A percentile compares a stretch with the other conserved stretches of the same genome.
These are phyloP conservation scores for Calidris pugnax DNA, from an alignment of 2,113 vertebrate genomes.

Conservation along the genomic window DNA sequence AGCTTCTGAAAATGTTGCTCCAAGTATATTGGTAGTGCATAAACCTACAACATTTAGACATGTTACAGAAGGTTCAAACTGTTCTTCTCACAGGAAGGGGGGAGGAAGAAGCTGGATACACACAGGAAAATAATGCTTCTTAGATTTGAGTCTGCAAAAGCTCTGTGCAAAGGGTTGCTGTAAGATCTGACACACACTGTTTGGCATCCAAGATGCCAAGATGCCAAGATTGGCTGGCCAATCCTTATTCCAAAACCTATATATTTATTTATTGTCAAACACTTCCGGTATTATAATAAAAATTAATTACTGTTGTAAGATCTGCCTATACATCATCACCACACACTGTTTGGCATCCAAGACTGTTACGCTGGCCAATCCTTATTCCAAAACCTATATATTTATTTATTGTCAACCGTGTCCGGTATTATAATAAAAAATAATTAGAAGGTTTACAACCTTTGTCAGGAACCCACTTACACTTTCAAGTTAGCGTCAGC, in stretches of 20 bases:
- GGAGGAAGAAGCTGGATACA: no score
- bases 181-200: background rate
- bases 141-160: background rate
- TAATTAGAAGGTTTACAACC: background rate
- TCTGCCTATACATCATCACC: no score
- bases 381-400: background rate
- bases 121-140: background rate
- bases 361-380: background rate
- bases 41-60: background rate
- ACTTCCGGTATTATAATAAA: accelerated
- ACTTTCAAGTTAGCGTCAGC: background rate
- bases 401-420: background rate
- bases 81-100: background rate
- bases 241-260: background rate
- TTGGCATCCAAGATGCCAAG: no score
- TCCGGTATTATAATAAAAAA: accelerated
- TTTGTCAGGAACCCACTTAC: background rate
- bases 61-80: background rate
- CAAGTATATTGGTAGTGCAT: background rate
- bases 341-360: no score
- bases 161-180: background rate
- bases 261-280: background rate
- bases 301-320: no score
- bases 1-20: background rate
- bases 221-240: no score